Base-by-base conservation (phyloP, 2,888 invertebrate species). In the Epistrophe eligans region DNA sequence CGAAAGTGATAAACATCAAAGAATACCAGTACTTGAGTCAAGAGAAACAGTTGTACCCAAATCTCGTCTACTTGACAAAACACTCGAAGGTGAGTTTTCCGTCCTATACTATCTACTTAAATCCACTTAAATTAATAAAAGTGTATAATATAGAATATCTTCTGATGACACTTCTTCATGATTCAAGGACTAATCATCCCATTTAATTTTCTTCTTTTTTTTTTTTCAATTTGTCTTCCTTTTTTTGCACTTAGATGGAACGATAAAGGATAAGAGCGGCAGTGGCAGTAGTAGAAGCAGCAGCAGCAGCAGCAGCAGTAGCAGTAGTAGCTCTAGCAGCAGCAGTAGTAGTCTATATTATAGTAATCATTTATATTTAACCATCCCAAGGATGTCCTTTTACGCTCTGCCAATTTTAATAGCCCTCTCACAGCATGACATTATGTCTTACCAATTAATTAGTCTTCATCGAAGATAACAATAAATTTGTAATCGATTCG, bases 11-110 rank as follows among this genome's bases (percentile, higher is more conserved):
- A 95, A 95, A 90, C 94, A 95, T 90, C 95, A 95, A 90, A 95
- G 95, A 91, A 96, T 96, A 71, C 96, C 97, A 89, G 96, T 96
- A 62, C 93, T 96, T 89, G 96, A 97, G 91, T 97, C 97, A 89
- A 94, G 97, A 80, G 97, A 96, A 91, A 95, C 96, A 77, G 95
- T 94, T 9, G 91, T 92, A 74, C 94, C 94, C 81, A 94, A 95
- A 77, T 96, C 97, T 89, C 94, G 96, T 84, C 89, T 91, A 79
- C 89, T 90, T 77, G 92, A 92, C 89, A 92, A 92, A 88, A 89
- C 90, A 32, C 79, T 90, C 52, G 92, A 92, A 90, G 92, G 92
- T 92, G 89, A 90, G 89, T 88, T 2, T 48, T 10, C 19, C 32
- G 0, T 2, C 32, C 32, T 32, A 0, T 6, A 0, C 32, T 3